Evolutionary conservation across 2,888 invertebrate genomes (phyloP), one percentile per base, ranked within the genome.

Genomic region (Nezara viridula): DNA sequence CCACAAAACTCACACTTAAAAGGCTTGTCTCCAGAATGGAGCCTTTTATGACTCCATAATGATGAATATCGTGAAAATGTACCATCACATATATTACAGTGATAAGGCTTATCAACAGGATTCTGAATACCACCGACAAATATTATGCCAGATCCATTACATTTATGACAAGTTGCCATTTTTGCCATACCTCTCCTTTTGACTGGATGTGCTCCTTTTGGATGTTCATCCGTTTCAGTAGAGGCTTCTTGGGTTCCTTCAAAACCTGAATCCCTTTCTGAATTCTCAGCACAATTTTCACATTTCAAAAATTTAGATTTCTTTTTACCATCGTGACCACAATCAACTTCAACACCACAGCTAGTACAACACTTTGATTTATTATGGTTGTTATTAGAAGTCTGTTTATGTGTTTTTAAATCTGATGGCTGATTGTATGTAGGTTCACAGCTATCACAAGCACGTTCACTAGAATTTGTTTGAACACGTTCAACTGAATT

Each of bases 1-100:
- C 97, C 97, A 93, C 97, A 97, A 90, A 97, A 96, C 91, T 96
- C 96, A 93, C 97, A 97, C 93, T 97, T 97, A 93, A 97, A 97
- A 92, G 97, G 97, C 93, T 97, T 97, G 91, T 95, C 95, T 81
- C 95, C 97, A 24, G 97, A 96, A 93, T 97, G 97, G 91, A 97
- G 94, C 92, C 97, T 96, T 93, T 97, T 97, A 93, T 97, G 97
- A 21, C 97, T 97, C 97, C 97, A 97, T 89, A 97, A 93, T 89
- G 97, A 97, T 66, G 97, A 97, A 93, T 97, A 97, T 73, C 92
- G 90, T 24, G 92, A 92, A 91, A 92, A 92, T n/a, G 92, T 91
- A 85, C 92, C 92, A 89, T 97, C 97, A 92, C 97, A 97, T 91
- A 97, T 97, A 92, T 97, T 97, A 93, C 97, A 97, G 92, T 96